Base-by-base conservation (phyloP, 2,888 invertebrate genomes). In the Bembecia ichneumoniformis region DNA sequence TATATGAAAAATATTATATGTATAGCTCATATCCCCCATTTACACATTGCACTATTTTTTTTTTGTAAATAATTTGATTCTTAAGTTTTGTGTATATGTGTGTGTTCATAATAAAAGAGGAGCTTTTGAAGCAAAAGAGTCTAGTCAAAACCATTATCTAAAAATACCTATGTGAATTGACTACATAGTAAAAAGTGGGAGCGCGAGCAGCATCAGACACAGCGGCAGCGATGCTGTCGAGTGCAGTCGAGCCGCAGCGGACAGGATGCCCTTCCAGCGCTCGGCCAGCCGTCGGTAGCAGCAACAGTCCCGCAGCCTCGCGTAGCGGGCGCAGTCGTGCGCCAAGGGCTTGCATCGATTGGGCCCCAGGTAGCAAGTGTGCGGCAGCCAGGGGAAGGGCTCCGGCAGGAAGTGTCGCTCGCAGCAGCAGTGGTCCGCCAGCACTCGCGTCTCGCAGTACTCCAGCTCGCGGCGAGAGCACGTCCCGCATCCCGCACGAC, bases 371-470 rank as follows among this genome's bases (percentile, higher is more conserved):
- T 90, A 91, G 77, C 92, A 92, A 1, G 90, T 90, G 77, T 92
- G 92, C 56, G 91, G 90, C 58, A 92, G 87, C 82, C 90, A 92
- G 16, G 89, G 90, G 67, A 92, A 89, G 36, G 89, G 88, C 79
- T 92, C 92, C 51, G 87, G 87, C 67, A 89, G 83, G 68, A 88
- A 86, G 64, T 86, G 87, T 58, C 91, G 90, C 71, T 86, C 84
- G 74, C 83, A 86, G 74, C 86, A 84, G 73, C 84, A 84, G 77
- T 86, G 84, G 74, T 84, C 84, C 9, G 78, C 77, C 57, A 92
- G 84, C 63, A 89, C 89, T 17, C 81, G 81, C 55, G 90, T 84
- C 62, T 83, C 78, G 74, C 92, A 92, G 76, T 92, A 92, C 61
- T 81, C 84, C 63, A 88, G 77, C 76, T 92, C 92, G 49, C 87